Percentiles rank a stretch among this genome's conserved stretches.
These are phyloP conservation scores for Pollenia amentaria DNA, from an alignment of 2,888 invertebrate species.

Conservation along the genomic window DNA sequence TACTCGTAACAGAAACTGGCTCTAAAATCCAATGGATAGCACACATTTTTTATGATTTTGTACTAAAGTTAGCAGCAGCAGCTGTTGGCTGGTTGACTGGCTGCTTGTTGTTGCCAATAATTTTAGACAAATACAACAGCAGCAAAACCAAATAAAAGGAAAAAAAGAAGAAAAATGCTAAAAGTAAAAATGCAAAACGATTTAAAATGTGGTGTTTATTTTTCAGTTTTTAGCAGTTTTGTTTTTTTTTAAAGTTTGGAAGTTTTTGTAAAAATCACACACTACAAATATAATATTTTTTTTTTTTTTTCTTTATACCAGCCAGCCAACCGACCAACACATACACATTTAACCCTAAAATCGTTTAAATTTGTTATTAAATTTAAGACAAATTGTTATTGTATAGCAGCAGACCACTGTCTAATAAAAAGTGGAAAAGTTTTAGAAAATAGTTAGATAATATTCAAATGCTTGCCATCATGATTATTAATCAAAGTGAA, in stretches of 20 bases:
- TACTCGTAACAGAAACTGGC: slow-evolving; percentile 47
- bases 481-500: slow-evolving; percentile 26
- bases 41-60: slow-evolving; percentile 54
- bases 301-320: not conserved
- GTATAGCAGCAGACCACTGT: not conserved
- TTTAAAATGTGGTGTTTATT: slow-evolving; percentile 42
- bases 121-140: slow-evolving; percentile 55
- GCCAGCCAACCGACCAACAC: not conserved
- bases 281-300: slow-evolving; percentile 9
- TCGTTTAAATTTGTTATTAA: slow-evolving; percentile 57
- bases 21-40: slow-evolving; percentile 53
- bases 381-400: slow-evolving; percentile 61
- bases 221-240: not conserved
- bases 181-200: slow-evolving; percentile 63
- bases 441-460: slow-evolving; percentile 35
- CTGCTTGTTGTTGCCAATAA: slow-evolving; percentile 48
- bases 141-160: slow-evolving; percentile 3
- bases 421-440: slow-evolving; percentile 15
- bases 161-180: slow-evolving; percentile 28
- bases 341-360: slow-evolving; percentile 52
- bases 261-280: slow-evolving; percentile 54
- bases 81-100: slow-evolving; percentile 39
- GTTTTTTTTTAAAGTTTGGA: slow-evolving; percentile 8
- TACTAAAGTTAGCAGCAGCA: slow-evolving; percentile 62
- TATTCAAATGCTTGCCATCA: slow-evolving; percentile 27